These are phyloP conservation scores for Neodiprion fabricii DNA, from an alignment of 1,140 invertebrate species.

Conservation along the genomic window DNA sequence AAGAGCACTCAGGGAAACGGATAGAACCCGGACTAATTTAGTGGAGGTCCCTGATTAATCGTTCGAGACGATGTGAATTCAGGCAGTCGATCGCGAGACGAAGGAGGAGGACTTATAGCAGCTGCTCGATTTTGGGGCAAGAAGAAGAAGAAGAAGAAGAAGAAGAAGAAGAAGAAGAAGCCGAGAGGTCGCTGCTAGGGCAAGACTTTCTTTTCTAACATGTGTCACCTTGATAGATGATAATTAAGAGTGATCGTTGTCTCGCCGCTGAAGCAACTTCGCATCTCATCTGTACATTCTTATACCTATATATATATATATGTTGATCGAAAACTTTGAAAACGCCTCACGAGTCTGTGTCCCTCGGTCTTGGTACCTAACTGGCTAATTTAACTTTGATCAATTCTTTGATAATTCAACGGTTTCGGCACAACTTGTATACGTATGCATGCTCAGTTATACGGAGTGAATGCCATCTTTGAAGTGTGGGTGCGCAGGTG, in stretches of 20 bases:
- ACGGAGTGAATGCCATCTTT: too few species aligned
- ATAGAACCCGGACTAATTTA: not conserved
- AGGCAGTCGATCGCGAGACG: not conserved
- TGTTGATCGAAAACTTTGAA: too few species aligned
- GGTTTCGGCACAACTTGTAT: too few species aligned
- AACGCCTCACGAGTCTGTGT: too few species aligned
- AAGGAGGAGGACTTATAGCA: not conserved
- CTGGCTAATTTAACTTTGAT: too few species aligned
- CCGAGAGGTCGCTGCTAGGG: not conserved
- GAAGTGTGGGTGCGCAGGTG: too few species aligned
- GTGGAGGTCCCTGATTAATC: not conserved
- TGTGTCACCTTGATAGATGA: not conserved
- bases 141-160: not conserved
- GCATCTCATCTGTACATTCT: too few species aligned
- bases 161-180: not conserved
- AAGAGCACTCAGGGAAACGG: constrained; percentile 5
- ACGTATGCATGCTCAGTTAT: too few species aligned
- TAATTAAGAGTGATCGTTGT: constrained; percentile 7
- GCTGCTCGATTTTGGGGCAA: not conserved
- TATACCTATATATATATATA: too few species aligned
- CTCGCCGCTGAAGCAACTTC: not conserved
- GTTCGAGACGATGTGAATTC: not conserved
- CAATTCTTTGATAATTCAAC: too few species aligned
- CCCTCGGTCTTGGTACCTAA: too few species aligned
- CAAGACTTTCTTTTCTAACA: not conserved